Evolutionary conservation across 2,888 invertebrate genomes (phyloP).

Genomic region (Escarpia spicata): DNA sequence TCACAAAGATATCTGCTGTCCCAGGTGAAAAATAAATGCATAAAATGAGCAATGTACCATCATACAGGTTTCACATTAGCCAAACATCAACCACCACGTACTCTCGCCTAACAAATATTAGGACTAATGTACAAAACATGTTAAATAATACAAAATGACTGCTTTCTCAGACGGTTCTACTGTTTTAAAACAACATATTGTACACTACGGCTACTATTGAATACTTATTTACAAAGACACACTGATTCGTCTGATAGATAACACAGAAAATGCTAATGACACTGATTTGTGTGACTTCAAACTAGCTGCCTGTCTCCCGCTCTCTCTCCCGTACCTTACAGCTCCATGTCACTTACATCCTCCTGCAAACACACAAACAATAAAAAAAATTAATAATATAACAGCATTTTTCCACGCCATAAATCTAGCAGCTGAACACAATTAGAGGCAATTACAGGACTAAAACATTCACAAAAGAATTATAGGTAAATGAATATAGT

Average conservation of each 20-base stretch:
- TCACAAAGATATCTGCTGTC: not conserved
- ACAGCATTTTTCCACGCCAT: too few relatives aligned
- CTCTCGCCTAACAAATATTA: not conserved
- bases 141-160: not conserved
- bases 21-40: not conserved
- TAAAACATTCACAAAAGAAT: too few relatives aligned
- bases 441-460: too few relatives aligned
- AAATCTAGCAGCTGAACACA: too few relatives aligned
- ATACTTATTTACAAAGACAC: conserved; percentile 10
- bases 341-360: not conserved
- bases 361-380: not conserved
- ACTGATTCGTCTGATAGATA: not conserved
- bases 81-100: not conserved
- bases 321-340: not conserved
- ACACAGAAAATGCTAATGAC: not conserved
- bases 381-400: not conserved
- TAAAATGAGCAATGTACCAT: not conserved
- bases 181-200: not conserved
- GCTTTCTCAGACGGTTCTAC: not conserved
- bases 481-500: too few relatives aligned
- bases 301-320: not conserved
- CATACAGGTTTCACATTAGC: not conserved
- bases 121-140: not conserved
- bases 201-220: not conserved
- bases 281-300: not conserved